Evolutionary conservation across 2,113 vertebrate genomes (phyloP), one percentile per base, ranked within the genome.

Genomic region (Eulemur macaco): DNA sequence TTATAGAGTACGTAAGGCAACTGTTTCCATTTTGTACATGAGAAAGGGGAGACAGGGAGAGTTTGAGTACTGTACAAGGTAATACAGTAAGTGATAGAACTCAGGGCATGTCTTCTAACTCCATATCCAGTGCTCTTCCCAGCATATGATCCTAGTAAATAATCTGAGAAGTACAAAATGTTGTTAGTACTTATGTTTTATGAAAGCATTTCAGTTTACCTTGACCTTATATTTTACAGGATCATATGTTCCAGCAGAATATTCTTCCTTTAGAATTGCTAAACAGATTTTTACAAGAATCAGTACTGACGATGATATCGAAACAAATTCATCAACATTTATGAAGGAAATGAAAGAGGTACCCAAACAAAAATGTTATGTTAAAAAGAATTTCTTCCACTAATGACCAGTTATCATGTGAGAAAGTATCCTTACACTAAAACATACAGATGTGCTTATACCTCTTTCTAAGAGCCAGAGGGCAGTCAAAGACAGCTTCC

Each of bases 251-350:
- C 99, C 99, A 82, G 99, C 99, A 85, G 99, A 99, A 96, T 99
- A 99, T 77, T 99, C 99, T 86, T 99, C 99, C 31, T 99, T 99
- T 93, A 98, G 99, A 95, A 98, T 99, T 1, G 98, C 99, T 80
- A 99, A 99, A 95, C 99, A 99, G 85, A 99, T 99, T 98, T 99
- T 99, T 98, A 99, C 99, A 80, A 99, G 99, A 98, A 99, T 99
- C 96, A 99, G 99, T 94, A 99, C 99, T 97, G 99, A 99, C 95
- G 99, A 99, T 97, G 99, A 99, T 97, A 99, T 99, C 96, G 99
- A 99, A 98, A 99, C 99, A 81, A 99, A 99, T 97, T 99, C 99
- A 77, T 99, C 99, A 80, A 99, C 99, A 13, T 99, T 99, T 97
- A 99, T 99, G 99, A 98, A 99, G 96, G 99, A 99, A 98, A 99